Evolutionary conservation across 2,888 invertebrate species (phyloP), one percentile per base, ranked within the genome.

Genomic region (Coelinius sp.): DNA sequence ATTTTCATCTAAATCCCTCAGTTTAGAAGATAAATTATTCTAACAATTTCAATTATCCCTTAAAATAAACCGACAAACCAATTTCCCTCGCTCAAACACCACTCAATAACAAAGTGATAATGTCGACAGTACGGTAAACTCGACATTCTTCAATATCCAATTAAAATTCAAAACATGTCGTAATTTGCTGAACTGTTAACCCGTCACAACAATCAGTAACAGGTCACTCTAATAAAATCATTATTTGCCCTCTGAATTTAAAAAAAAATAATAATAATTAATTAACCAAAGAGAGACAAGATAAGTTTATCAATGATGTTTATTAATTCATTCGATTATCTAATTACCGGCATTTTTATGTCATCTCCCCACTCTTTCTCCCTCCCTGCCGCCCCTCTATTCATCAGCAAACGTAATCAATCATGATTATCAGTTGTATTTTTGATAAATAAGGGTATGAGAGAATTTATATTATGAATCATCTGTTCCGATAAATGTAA

Each of bases 121-220:
- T 31, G 59, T 59, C 17, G 59, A 59, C 59, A 59, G 31, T 59
- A 59, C 59, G 31, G 59, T 59, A 31, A 59, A 59, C 35, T 31
- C 59, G 35, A 59, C 59, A 59, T 59, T 59, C 59, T 59, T 59
- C 59, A 59, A 59, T 59, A 14, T 14, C n/a, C 59, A 35, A 59
- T 59, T 59, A 35, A 59, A 59, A 59, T 59, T 59, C 59, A 27
- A 59, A 17, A 35, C 59, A 59, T 59, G 59, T 25, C 35, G 59
- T 59, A 59, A 59, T 59, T 49, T 14, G 35, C 12, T 20, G 31
- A 10, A 59, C 59, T 31, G 59, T 59, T 35, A 35, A 59, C 31
- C 31, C 31, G 31, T 17, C 17, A 31, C 35, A 31, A 20, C 17
- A 17, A 20, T 59, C 59, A 49, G 20, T 17, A 8, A n/a, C 31